phyloP scores from a whole-genome alignment of 2,113 vertebrate species.

The Corydoras sp. region DNA sequence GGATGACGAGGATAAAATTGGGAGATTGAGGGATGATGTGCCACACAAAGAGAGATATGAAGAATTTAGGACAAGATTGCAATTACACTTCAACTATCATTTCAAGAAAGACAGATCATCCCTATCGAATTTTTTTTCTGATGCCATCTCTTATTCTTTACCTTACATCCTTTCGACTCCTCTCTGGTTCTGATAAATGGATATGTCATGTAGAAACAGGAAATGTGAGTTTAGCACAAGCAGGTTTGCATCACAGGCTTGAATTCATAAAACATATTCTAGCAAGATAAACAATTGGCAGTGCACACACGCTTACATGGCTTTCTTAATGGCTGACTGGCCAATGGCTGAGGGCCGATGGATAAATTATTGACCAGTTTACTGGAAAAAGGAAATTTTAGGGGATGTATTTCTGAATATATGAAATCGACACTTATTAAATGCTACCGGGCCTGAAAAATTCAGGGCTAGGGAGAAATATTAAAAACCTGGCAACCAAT shows the following conservation, averaged over 20 bases:
- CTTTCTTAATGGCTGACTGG: no score
- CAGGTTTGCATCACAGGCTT: constrained; percentile 1
- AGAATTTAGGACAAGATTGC: neutral
- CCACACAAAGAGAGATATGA: constrained; percentile 10
- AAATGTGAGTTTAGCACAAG: neutral
- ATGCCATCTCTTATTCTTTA: neutral
- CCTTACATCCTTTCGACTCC: neutral
- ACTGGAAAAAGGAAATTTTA: no score
- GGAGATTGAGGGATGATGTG: constrained; percentile 3
- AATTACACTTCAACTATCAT: neutral
- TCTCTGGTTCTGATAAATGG: neutral
- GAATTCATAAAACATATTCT: no score
- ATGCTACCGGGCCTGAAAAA: no score
- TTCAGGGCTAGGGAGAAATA: no score
- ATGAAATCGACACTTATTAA: neutral
- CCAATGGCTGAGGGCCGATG: no score
- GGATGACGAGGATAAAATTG: constrained; percentile 2
- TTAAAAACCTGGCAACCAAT: no score
- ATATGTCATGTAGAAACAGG: constrained; percentile 1
- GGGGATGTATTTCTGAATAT: neutral
- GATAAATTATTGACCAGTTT: no score
- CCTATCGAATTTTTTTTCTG: neutral
- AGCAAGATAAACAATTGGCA: no score
- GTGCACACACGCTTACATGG: no score
- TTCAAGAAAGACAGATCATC: neutral